Conservation (phyloP, 2,113 vertebrate species). For the Sterna hirundo region DNA sequence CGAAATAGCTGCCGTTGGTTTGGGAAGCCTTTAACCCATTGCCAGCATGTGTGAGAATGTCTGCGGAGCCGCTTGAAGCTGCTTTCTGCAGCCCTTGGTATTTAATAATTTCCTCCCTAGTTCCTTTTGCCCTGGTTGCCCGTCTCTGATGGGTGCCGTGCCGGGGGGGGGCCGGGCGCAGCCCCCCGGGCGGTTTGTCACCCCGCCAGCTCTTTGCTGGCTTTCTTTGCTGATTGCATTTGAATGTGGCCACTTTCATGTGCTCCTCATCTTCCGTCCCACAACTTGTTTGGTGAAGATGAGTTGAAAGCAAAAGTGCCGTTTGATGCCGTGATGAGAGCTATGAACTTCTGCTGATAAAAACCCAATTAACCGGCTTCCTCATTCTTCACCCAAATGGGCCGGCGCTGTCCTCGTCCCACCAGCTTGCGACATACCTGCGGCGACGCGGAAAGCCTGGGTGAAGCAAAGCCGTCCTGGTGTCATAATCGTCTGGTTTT, state of each 20-base stretch:
- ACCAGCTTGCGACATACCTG: not conserved
- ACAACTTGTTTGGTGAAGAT: slow-evolving; percentile 20
- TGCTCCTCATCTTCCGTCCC: slow-evolving; percentile 42
- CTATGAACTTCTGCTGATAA: slow-evolving; percentile 40
- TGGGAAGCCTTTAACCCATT: not conserved
- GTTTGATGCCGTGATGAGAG: slow-evolving; percentile 48
- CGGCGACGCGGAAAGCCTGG: rapidly evolving
- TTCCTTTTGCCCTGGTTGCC: not conserved
- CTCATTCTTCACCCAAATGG: slow-evolving; percentile 26
- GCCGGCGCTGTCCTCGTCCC: not conserved
- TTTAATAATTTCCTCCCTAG: not conserved
- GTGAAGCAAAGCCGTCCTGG: not conserved
- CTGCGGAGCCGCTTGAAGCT: rapidly evolving
- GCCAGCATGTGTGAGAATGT: not conserved
- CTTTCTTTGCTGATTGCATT: slow-evolving; percentile 16
- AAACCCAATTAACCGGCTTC: slow-evolving; percentile 29
- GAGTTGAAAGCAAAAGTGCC: slow-evolving; percentile 39
- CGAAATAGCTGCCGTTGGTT: not conserved
- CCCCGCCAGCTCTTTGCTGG: not conserved
- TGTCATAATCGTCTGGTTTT: not conserved
- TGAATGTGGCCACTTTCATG: slow-evolving; percentile 57
- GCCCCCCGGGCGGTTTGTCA: not conserved
- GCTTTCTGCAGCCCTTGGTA: not conserved
- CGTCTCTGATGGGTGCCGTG: not conserved
- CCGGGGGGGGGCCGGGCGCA: not conserved